These are phyloP conservation scores for Acrossocheilus fasciatus DNA, from an alignment of 2,797 vertebrate genomes.

Conservation along the genomic window DNA sequence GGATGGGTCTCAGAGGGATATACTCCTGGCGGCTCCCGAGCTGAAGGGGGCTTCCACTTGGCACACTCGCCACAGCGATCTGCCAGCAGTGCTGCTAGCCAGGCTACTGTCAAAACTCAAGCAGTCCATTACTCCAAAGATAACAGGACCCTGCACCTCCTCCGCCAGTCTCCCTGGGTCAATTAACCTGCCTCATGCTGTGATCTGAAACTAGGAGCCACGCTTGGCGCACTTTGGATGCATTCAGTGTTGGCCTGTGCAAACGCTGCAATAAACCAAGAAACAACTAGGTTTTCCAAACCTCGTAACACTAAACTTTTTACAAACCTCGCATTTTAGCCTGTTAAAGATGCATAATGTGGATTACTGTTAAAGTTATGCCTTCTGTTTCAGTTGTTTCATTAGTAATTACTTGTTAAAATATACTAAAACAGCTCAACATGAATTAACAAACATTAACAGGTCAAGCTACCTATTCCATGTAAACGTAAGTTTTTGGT, in stretches of 20 bases:
- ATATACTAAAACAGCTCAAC: no score
- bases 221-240: background rate
- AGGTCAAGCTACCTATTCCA: no score
- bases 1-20: background rate
- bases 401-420: background rate
- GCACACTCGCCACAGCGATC: background rate
- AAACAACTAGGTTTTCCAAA: background rate
- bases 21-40: background rate
- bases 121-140: slow-evolving; percentile 40
- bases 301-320: background rate
- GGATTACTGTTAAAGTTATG: background rate
- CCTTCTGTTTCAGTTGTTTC: background rate
- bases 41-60: slow-evolving; percentile 6
- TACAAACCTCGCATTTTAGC: background rate
- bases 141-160: slow-evolving; percentile 35
- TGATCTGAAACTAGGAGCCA: slow-evolving; percentile 9
- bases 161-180: background rate
- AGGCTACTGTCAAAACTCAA: slow-evolving; percentile 51
- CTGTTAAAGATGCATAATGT: background rate
- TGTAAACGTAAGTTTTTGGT: no score
- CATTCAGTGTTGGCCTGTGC: slow-evolving; percentile 11
- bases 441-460: no score
- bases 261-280: background rate
- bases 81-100: slow-evolving; percentile 35
- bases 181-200: slow-evolving; percentile 31